phyloP scores from a whole-genome alignment of 2,888 invertebrate genomes.

The Pimpla rufipes region DNA sequence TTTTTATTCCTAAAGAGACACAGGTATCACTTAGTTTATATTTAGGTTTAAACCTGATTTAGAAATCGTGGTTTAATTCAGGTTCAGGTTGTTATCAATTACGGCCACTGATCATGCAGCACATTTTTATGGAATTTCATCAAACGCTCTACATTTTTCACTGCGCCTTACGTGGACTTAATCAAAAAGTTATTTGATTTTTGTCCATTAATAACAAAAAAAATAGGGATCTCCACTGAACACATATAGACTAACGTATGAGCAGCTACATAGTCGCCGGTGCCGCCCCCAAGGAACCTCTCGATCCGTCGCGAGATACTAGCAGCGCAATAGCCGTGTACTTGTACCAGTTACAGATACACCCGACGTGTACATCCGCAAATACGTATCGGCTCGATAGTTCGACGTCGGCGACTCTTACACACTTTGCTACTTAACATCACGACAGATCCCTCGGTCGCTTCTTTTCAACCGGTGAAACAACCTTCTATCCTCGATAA shows the following conservation, averaged over 20 bases:
- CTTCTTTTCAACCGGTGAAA: slow-evolving; percentile 46
- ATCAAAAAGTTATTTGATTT: neutral
- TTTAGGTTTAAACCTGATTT: too few relatives aligned
- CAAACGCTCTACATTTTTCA: too few relatives aligned
- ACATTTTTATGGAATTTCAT: too few relatives aligned
- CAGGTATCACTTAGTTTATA: too few relatives aligned
- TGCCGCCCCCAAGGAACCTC: slow-evolving; percentile 9
- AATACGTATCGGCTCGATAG: slow-evolving; percentile 49
- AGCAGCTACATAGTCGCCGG: neutral
- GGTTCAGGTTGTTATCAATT: too few relatives aligned
- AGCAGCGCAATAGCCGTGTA: slow-evolving; percentile 28
- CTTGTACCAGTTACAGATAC: slow-evolving; percentile 14
- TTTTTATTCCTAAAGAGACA: neutral
- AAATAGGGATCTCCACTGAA: neutral
- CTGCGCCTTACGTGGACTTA: neutral
- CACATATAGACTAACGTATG: neutral
- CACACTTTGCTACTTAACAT: slow-evolving; percentile 64
- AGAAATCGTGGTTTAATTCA: too few relatives aligned
- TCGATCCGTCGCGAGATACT: slow-evolving; percentile 21
- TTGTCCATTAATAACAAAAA: slow-evolving; percentile 7
- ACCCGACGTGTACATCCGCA: slow-evolving; percentile 12
- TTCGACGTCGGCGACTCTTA: slow-evolving; percentile 42
- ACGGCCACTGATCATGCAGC: too few relatives aligned
- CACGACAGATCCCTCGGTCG: slow-evolving; percentile 42
- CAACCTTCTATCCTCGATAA: slow-evolving; percentile 48